Evolutionary conservation across 2,113 vertebrate genomes (phyloP).

Genomic region (Panthera tigris): DNA sequence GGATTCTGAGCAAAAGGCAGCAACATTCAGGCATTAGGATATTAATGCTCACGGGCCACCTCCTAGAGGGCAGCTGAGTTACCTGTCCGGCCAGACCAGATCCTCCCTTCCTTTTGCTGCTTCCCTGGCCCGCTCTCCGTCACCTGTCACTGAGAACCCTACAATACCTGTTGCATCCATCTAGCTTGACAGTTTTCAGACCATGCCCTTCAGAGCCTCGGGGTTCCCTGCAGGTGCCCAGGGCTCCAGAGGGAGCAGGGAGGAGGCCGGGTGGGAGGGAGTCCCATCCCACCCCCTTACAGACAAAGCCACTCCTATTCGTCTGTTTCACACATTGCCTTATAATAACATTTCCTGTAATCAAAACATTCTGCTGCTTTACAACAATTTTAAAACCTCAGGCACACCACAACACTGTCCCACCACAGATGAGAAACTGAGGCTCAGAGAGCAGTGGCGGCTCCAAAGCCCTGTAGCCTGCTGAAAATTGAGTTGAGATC

Average conservation of each 20-base stretch:
- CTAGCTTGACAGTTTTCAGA: background rate
- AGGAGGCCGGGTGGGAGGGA: no score
- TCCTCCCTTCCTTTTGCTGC: background rate
- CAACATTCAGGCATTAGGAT: background rate
- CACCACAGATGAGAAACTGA: conserved; percentile 17
- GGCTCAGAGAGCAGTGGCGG: background rate
- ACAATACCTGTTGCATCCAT: background rate
- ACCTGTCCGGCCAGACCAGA: background rate
- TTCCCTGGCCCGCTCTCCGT: rapidly evolving
- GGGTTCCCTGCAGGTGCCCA: background rate
- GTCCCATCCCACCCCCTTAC: background rate
- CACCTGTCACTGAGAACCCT: background rate
- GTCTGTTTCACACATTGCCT: background rate
- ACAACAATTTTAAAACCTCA: background rate
- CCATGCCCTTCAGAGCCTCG: background rate
- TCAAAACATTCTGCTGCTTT: background rate
- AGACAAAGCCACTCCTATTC: background rate
- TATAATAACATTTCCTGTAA: background rate
- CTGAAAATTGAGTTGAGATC: background rate
- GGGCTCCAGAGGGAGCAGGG: background rate
- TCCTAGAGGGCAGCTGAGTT: background rate
- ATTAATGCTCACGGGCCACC: background rate
- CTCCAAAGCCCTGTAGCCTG: background rate
- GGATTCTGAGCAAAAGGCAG: background rate
- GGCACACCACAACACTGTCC: background rate